Conservation (phyloP, 2,888 invertebrate species). For the Drosophila paranaensis region DNA sequence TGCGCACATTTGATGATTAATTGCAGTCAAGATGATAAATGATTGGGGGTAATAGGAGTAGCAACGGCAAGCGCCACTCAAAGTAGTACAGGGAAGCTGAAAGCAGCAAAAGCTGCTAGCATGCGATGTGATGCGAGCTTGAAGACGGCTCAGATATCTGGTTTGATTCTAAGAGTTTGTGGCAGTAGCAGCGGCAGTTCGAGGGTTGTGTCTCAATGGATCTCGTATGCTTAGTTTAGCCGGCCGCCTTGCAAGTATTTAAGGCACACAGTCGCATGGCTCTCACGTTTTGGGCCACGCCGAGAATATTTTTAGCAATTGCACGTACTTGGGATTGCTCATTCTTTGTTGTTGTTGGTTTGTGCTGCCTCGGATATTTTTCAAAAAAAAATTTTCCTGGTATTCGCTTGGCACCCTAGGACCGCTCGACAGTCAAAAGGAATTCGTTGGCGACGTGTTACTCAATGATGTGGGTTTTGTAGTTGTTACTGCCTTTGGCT, state of each 20-base stretch:
- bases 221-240: slow-evolving; percentile 9
- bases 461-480: slow-evolving; percentile 55
- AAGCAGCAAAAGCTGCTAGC: not conserved
- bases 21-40: slow-evolving; percentile 83
- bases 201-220: slow-evolving; percentile 24
- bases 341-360: slow-evolving; percentile 23
- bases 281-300: slow-evolving; percentile 59
- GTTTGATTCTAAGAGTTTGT: slow-evolving; percentile 9
- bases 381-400: slow-evolving; percentile 30
- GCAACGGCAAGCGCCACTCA: slow-evolving; percentile 52
- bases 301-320: slow-evolving; percentile 67
- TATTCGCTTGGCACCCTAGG: slow-evolving; percentile 19
- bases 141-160: slow-evolving; percentile 1
- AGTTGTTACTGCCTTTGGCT: slow-evolving; percentile 43
- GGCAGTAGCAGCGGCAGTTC: not conserved
- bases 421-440: slow-evolving; percentile 33
- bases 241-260: slow-evolving; percentile 51
- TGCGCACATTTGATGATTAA: slow-evolving; percentile 80
- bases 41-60: slow-evolving; percentile 77
- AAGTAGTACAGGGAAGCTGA: slow-evolving; percentile 13
- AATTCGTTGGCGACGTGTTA: slow-evolving; percentile 50
- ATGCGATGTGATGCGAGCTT: slow-evolving; percentile 1
- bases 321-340: slow-evolving; percentile 71
- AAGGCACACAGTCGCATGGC: slow-evolving; percentile 55
- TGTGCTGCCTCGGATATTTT: slow-evolving; percentile 49